Conservation (phyloP, 53 echinoderm and acorn worm species). For the Echinarachnius parma region DNA sequence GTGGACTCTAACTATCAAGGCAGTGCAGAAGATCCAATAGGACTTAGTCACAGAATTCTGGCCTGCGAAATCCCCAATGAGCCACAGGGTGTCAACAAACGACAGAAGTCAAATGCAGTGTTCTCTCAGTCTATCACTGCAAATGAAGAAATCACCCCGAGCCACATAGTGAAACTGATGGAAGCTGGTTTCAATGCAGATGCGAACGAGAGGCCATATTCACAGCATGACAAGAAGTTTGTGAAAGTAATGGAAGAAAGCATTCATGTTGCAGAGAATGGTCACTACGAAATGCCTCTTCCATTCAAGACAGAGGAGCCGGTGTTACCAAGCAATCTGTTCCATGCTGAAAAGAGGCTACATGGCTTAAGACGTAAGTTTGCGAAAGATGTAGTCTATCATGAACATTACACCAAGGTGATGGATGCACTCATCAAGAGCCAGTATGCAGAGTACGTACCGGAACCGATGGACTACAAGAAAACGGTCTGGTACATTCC, state of each 20-base stretch:
- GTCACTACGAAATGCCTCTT: conserved; percentile 65
- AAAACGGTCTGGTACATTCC: conserved; percentile 49
- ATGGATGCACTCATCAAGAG: conserved; percentile 52
- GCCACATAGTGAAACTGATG: conserved; percentile 31
- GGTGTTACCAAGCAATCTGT: conserved; percentile 49
- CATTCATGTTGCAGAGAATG: conserved; percentile 29
- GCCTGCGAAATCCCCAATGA: conserved; percentile 12
- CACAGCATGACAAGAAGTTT: conserved; percentile 56
- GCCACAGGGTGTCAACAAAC: background rate
- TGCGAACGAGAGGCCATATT: conserved; percentile 6
- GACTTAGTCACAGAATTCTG: conserved; percentile 36
- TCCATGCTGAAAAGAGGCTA: conserved; percentile 29
- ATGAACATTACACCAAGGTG: conserved; percentile 26
- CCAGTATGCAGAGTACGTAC: conserved; percentile 56
- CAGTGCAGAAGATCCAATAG: conserved; percentile 31
- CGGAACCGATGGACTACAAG: conserved; percentile 3
- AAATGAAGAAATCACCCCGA: conserved; percentile 43
- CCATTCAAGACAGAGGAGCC: conserved; percentile 45
- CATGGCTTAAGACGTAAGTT: conserved; percentile 30
- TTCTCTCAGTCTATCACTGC: background rate
- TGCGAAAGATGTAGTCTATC: conserved; percentile 34
- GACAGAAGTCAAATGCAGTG: background rate
- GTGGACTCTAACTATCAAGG: conserved; percentile 13
- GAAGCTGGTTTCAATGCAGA: conserved; percentile 46
- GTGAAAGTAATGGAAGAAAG: conserved; percentile 45